Percentiles rank a stretch among this genome's conserved stretches.
Evolutionary conservation across 2,888 invertebrate genomes (phyloP).

Genomic region (Allolobophora icterica): DNA sequence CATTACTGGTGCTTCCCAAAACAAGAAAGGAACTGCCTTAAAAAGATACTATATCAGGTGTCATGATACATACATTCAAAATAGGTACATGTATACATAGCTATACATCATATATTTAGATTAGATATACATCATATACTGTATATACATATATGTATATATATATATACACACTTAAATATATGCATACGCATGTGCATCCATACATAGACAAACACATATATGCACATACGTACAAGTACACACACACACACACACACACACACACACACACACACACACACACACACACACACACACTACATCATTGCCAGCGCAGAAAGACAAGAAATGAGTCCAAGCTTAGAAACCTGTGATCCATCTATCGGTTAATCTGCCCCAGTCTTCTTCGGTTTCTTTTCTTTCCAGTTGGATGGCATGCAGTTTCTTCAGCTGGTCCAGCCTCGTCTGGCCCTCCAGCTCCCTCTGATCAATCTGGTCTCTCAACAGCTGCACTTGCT

Average conservation of each 20-base stretch:
- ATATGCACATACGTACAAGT: neutral
- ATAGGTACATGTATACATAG: neutral
- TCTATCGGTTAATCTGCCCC: neutral
- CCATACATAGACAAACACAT: neutral
- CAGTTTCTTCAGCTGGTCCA: neutral
- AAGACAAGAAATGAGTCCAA: neutral
- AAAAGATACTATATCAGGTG: neutral
- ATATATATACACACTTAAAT: too few relatives aligned
- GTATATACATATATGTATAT: too few relatives aligned
- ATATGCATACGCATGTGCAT: neutral
- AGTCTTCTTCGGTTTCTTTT: neutral
- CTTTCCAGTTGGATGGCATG: slow-evolving; percentile 18
- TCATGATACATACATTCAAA: neutral
- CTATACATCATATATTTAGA: too few relatives aligned
- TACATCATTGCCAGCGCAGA: neutral
- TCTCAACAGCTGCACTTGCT: slow-evolving; percentile 36
- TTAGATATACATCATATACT: too few relatives aligned
- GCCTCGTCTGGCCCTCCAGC: neutral
- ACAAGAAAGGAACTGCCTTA: neutral
- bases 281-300: neutral
- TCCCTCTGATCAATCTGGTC: slow-evolving; percentile 34
- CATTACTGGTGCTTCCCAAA: neutral
- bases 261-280: neutral
- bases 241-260: neutral
- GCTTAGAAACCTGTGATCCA: neutral